phyloP scores from a whole-genome alignment of 30 jellyfish, hydroid and myxozoan species.

The Cassiopea andromeda region DNA sequence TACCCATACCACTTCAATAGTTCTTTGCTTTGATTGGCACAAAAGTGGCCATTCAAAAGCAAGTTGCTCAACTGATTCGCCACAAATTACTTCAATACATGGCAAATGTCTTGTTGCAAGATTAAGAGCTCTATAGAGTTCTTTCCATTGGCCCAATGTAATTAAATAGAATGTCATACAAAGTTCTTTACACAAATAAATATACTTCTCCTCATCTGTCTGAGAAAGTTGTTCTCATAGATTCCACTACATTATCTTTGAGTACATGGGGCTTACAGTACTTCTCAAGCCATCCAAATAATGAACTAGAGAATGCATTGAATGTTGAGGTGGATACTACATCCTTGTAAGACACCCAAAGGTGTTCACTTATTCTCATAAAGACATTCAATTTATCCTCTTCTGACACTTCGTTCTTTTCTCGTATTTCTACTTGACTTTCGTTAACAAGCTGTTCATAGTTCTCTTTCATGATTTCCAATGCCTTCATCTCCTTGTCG shows the following conservation, averaged over 20 bases:
- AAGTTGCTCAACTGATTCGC: too few species aligned
- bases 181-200: too few species aligned
- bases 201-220: neutral
- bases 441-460: conserved; percentile 56
- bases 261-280: conserved; percentile 60
- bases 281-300: conserved; percentile 67
- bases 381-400: conserved; percentile 47
- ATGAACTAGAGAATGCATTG: conserved; percentile 42
- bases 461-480: conserved; percentile 60
- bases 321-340: conserved; percentile 50
- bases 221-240: conserved; percentile 62
- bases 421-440: conserved; percentile 52
- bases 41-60: too few species aligned
- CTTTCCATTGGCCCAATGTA: too few species aligned
- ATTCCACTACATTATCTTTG: conserved; percentile 50
- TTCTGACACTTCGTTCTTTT: conserved; percentile 54
- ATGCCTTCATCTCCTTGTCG: conserved; percentile 59
- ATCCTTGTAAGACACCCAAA: conserved; percentile 59
- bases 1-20: too few species aligned
- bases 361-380: conserved; percentile 24
- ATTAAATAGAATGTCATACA: neutral
- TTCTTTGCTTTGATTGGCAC: too few species aligned
- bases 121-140: too few species aligned
- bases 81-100: too few species aligned
- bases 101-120: too few species aligned